Conservation (phyloP, 2,113 vertebrate species). For the Acrocephalus arundinaceus region DNA sequence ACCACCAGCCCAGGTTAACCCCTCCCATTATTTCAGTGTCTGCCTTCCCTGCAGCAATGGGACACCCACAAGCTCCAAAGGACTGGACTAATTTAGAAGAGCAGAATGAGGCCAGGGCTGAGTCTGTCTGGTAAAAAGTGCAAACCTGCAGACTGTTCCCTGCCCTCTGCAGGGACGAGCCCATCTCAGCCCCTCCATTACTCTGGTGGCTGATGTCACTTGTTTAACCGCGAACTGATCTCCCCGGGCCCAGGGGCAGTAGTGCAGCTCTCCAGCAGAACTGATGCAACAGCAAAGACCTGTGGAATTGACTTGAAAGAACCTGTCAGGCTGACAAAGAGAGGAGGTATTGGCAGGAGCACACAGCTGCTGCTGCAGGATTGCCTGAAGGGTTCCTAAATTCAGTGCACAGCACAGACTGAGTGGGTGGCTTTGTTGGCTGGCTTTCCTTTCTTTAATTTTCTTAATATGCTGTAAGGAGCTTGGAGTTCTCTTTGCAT, state of each 20-base stretch:
- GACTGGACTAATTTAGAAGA: not conserved
- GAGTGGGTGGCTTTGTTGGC: conserved; percentile 37
- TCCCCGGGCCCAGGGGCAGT: not conserved
- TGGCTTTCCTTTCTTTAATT: conserved; percentile 49
- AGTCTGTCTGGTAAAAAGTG: not conserved
- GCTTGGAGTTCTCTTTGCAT: conserved; percentile 16
- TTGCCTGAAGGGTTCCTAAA: conserved; percentile 42
- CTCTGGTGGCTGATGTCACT: not conserved
- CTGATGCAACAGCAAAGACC: not conserved
- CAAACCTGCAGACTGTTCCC: not conserved
- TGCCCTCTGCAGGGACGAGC: not conserved
- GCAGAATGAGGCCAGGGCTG: not conserved
- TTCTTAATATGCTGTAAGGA: conserved; percentile 39
- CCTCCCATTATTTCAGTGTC: not conserved
- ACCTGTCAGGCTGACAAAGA: not conserved
- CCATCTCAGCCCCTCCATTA: not conserved
- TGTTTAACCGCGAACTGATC: not conserved
- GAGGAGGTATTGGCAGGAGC: not conserved
- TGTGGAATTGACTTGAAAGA: conserved; percentile 3
- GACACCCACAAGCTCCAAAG: not conserved
- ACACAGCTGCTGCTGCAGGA: conserved; percentile 21
- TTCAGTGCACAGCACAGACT: not conserved
- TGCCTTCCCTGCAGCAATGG: not conserved
- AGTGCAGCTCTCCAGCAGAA: not conserved
- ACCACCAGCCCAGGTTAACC: not conserved